Evolutionary conservation across 2,888 invertebrate genomes (phyloP).

Genomic region (Pterostichus madidus): DNA sequence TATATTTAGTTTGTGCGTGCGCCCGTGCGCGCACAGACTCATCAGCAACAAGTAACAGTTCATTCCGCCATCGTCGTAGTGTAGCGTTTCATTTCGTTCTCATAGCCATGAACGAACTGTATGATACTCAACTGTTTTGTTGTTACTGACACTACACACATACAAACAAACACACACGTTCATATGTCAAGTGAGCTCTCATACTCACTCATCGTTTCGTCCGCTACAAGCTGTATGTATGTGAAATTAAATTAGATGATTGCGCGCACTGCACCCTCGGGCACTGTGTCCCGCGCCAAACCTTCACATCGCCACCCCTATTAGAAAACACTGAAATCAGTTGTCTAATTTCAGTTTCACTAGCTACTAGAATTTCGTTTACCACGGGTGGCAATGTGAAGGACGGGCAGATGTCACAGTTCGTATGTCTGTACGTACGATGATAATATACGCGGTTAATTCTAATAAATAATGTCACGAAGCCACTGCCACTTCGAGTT

Average conservation of each 20-base stretch:
- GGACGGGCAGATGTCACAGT: constrained; percentile 45
- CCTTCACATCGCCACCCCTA: constrained; percentile 31
- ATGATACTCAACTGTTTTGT: constrained; percentile 53
- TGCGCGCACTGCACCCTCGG: constrained; percentile 62
- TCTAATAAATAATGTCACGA: constrained; percentile 72
- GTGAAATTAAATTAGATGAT: constrained; percentile 62
- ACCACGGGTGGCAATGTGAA: constrained; percentile 22
- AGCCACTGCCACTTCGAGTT: constrained; percentile 75
- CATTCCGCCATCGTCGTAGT: constrained; percentile 42
- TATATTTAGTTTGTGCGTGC: constrained; percentile 37
- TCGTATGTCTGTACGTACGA: constrained; percentile 61
- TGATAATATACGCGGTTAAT: constrained; percentile 72
- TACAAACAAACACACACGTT: constrained; percentile 19
- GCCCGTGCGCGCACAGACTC: constrained; percentile 6
- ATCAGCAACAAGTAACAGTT: constrained; percentile 10
- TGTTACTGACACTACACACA: constrained; percentile 35
- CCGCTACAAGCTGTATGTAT: constrained; percentile 66
- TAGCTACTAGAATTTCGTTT: background rate
- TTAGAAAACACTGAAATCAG: background rate
- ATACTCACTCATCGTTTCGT: constrained; percentile 64
- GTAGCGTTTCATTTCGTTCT: constrained; percentile 51
- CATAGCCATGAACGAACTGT: constrained; percentile 62
- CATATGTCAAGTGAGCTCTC: constrained; percentile 55
- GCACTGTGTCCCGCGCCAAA: constrained; percentile 38
- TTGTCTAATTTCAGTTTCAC: background rate